Conservation (phyloP, 2,797 vertebrate species). For the Anniella stebbinsi region DNA sequence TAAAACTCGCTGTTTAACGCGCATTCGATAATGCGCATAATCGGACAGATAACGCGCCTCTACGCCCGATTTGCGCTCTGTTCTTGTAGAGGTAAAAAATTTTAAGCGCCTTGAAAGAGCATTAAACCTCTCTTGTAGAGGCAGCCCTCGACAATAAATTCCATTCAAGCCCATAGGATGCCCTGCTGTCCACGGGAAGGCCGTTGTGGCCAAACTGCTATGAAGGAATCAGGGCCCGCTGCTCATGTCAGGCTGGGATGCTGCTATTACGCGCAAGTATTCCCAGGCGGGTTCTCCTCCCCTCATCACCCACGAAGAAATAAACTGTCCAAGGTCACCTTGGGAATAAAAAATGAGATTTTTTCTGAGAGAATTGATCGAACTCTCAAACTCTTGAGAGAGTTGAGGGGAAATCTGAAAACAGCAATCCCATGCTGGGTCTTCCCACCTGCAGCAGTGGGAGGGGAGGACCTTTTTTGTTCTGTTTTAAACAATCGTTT, state of each 20-base stretch:
- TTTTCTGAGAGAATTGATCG: neutral
- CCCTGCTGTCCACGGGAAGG: neutral
- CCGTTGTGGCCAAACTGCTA: neutral
- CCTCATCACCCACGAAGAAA: neutral
- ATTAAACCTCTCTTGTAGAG: too few species aligned
- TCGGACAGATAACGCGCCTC: too few species aligned
- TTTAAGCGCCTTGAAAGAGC: too few species aligned
- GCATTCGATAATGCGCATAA: too few species aligned
- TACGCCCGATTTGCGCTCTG: too few species aligned
- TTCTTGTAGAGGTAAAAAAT: too few species aligned
- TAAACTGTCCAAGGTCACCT: neutral
- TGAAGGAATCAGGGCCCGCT: neutral
- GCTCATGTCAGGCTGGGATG: neutral
- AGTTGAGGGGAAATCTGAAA: neutral
- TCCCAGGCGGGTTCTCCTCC: neutral
- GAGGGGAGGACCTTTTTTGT: too few species aligned
- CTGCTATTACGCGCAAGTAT: neutral
- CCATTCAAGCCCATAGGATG: neutral
- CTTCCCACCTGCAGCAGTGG: neutral
- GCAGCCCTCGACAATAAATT: neutral
- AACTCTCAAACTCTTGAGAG: neutral
- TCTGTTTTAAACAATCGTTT: neutral
- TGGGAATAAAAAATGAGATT: neutral
- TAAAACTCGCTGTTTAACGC: too few species aligned
- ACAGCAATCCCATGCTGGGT: neutral